Evolutionary conservation across 1,140 invertebrate genomes (phyloP).

Genomic region (Drosophila mayri): DNA sequence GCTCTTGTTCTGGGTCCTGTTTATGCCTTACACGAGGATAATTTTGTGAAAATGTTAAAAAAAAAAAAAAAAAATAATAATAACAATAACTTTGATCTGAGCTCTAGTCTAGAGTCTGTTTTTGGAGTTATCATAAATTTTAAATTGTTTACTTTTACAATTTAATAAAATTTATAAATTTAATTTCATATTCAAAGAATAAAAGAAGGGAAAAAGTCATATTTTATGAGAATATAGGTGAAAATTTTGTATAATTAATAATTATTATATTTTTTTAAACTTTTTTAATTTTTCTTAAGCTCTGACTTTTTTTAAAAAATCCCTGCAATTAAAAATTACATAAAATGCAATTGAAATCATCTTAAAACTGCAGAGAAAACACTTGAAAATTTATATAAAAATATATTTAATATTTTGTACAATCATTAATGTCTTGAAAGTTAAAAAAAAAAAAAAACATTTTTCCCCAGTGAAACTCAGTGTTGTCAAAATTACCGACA

Average conservation of each 20-base stretch:
- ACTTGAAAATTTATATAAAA: background rate
- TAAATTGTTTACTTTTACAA: background rate
- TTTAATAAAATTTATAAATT: background rate
- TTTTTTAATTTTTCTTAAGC: background rate
- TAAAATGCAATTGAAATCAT: background rate
- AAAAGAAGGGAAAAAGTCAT: no score
- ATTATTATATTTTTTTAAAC: no score
- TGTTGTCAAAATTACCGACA: slow-evolving; percentile 21
- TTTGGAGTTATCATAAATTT: background rate
- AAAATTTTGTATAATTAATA: no score
- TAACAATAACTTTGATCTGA: background rate
- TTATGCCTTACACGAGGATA: slow-evolving; percentile 1
- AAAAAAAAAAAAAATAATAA: background rate
- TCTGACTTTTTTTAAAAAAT: background rate
- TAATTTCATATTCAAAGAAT: background rate
- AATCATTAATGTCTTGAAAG: background rate
- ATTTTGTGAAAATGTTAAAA: background rate
- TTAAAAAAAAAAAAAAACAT: no score
- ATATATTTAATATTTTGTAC: background rate
- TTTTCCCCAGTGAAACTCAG: slow-evolving; percentile 4
- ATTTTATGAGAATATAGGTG: no score
- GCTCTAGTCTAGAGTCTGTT: background rate
- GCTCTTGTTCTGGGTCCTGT: background rate
- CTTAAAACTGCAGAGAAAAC: background rate
- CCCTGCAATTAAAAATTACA: background rate